Percentiles rank a stretch among this genome's conserved stretches.
Conservation (phyloP, 1,140 invertebrate species). For the Lucilia sericata region DNA sequence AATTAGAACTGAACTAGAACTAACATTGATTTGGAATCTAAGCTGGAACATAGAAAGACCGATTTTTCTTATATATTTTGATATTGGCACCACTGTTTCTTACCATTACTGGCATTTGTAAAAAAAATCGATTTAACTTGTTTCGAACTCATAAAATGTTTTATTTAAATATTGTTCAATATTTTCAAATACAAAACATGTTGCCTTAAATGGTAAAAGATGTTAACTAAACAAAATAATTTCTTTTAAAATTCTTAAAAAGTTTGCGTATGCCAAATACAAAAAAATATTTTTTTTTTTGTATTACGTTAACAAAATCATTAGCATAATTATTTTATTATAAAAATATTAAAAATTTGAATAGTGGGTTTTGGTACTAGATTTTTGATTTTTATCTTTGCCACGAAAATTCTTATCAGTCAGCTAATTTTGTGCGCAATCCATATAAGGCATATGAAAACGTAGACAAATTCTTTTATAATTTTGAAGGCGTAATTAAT, state of each 20-base stretch:
- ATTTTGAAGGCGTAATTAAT: background rate
- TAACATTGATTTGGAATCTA: no score
- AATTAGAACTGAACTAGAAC: no score
- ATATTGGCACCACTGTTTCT: background rate
- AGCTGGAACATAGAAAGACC: no score
- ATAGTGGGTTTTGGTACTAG: background rate
- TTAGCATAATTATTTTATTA: background rate
- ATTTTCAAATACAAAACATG: background rate
- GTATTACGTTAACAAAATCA: background rate
- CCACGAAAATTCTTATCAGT: background rate
- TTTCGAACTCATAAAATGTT: background rate
- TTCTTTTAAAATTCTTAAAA: background rate
- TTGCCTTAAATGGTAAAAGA: slow-evolving; percentile 24
- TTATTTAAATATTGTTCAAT: background rate
- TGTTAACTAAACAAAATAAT: slow-evolving; percentile 21
- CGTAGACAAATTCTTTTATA: background rate
- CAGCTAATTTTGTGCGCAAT: background rate
- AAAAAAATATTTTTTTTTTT: background rate
- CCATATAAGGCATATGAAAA: background rate
- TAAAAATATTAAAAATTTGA: no score
- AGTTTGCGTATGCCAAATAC: background rate
- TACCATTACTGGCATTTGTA: background rate
- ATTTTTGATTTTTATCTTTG: background rate
- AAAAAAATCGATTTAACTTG: background rate
- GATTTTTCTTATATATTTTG: no score